A percentile compares a stretch with the other conserved stretches of the same genome.
Conservation (phyloP, 30 jellyfish, hydroid and myxozoan species). For the Morbakka virulenta region DNA sequence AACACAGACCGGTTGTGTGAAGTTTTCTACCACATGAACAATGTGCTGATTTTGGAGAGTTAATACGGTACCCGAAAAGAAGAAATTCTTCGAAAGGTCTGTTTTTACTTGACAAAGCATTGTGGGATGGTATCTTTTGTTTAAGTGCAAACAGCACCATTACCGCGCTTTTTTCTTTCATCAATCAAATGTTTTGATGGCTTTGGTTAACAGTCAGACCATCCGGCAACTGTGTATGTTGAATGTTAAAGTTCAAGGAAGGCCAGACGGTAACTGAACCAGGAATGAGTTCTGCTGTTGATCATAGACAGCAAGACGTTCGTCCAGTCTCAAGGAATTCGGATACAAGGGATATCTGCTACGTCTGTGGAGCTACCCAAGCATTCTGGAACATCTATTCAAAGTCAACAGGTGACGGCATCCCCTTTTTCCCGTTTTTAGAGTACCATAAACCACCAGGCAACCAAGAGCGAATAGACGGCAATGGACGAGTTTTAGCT, state of each 20-base stretch:
- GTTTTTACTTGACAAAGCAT: neutral
- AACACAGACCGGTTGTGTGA: no score
- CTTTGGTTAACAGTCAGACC: neutral
- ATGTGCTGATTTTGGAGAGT: no score
- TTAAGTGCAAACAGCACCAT: neutral
- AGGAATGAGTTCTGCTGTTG: neutral
- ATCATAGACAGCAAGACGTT: neutral
- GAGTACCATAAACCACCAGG: conserved; percentile 64
- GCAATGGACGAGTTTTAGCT: conserved; percentile 32
- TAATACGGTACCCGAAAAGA: no score
- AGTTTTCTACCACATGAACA: no score
- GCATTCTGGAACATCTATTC: conserved; percentile 72
- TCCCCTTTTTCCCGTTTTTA: conserved; percentile 81
- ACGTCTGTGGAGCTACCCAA: conserved; percentile 64
- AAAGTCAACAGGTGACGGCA: conserved; percentile 21
- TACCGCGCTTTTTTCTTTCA: neutral
- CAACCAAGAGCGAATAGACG: conserved; percentile 1
- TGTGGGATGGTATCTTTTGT: neutral
- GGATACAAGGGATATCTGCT: conserved; percentile 18
- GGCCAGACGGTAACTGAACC: no score
- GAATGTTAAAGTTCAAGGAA: no score
- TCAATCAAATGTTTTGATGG: neutral
- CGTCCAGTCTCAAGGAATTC: neutral
- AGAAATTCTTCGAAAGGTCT: no score
- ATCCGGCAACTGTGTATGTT: no score